These are phyloP conservation scores for Actenoides hombroni DNA, from an alignment of 2,113 vertebrate species.

Conservation along the genomic window DNA sequence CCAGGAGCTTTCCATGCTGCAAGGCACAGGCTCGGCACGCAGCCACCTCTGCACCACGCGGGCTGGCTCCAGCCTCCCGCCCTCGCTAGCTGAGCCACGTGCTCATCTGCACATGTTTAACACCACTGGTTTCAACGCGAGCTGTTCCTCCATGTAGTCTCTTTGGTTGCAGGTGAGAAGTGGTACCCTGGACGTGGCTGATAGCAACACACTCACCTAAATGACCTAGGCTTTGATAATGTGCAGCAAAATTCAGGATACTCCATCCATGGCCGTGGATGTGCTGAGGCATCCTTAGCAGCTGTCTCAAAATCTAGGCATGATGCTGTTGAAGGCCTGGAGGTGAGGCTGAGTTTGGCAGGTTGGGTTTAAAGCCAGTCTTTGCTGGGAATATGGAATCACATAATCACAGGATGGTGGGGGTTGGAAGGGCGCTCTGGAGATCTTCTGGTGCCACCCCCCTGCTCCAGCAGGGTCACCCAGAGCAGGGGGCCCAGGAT, in stretches of 20 bases:
- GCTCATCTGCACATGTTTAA: neutral
- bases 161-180: fast-evolving
- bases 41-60: neutral
- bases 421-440: neutral
- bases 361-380: neutral
- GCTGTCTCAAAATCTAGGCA: fast-evolving
- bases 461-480: neutral
- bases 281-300: neutral
- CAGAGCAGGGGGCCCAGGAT: neutral
- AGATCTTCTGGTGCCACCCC: neutral
- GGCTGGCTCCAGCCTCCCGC: neutral
- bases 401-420: neutral
- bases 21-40: neutral
- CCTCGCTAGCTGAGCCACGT: fast-evolving
- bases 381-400: neutral
- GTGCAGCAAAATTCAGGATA: neutral
- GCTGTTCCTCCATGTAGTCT: fast-evolving
- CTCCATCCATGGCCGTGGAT: fast-evolving
- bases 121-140: fast-evolving
- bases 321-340: neutral
- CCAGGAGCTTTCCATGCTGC: neutral
- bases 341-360: neutral
- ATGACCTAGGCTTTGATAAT: fast-evolving
- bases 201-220: fast-evolving
- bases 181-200: neutral